A percentile compares a stretch with the other conserved stretches of the same genome.
Conservation (phyloP, 92 coral and sea anemone species). For the Nematostella vectensis region DNA sequence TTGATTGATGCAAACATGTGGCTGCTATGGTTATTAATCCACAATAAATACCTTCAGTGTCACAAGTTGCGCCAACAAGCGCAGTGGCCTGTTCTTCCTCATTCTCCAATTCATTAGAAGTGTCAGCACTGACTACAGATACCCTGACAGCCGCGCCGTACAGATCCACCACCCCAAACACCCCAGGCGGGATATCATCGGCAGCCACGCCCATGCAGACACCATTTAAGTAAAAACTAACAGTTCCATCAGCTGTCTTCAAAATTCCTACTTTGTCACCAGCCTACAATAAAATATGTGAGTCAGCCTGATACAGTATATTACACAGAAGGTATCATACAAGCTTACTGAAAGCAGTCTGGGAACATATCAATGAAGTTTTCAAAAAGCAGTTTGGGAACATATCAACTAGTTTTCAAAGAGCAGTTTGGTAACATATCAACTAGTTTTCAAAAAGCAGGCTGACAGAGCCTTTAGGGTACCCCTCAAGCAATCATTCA, state of each 20-base stretch:
- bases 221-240: slow-evolving; percentile 80
- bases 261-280: slow-evolving; percentile 80
- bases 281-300: slow-evolving; percentile 18
- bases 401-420: too few relatives aligned
- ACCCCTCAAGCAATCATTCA: too few relatives aligned
- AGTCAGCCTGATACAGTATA: background rate
- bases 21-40: too few relatives aligned
- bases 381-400: too few relatives aligned
- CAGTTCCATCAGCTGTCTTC: slow-evolving; percentile 49
- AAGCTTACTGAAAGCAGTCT: too few relatives aligned
- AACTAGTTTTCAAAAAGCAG: too few relatives aligned
- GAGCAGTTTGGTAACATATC: too few relatives aligned
- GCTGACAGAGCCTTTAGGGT: too few relatives aligned
- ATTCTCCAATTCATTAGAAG: background rate
- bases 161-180: slow-evolving; percentile 82
- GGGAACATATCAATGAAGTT: too few relatives aligned
- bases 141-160: slow-evolving; percentile 88
- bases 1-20: too few relatives aligned
- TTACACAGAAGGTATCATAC: background rate
- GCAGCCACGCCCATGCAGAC: slow-evolving; percentile 82
- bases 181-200: slow-evolving; percentile 44
- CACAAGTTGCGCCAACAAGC: too few relatives aligned
- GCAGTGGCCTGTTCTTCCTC: slow-evolving; percentile 8
- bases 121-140: slow-evolving; percentile 37
- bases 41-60: too few relatives aligned